phyloP scores from a whole-genome alignment of 2,888 invertebrate genomes.

The Zele albiditarsus region DNA sequence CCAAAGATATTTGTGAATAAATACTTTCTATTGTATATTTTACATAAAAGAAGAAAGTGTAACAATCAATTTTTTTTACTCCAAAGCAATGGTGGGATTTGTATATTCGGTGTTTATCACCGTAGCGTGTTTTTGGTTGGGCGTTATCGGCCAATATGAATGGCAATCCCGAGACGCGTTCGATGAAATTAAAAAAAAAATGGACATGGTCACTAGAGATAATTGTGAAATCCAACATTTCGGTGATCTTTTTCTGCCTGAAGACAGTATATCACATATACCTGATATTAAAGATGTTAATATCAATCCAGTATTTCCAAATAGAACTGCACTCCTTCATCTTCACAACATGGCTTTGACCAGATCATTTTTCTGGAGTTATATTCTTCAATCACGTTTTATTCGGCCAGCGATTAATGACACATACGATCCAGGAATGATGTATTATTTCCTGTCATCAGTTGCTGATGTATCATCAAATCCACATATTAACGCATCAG shows the following conservation, averaged over 20 bases:
- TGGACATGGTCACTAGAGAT: slow-evolving; percentile 87
- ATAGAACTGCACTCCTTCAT: slow-evolving; percentile 93
- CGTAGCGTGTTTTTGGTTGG: slow-evolving; percentile 70
- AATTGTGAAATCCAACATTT: slow-evolving; percentile 93
- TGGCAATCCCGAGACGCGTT: slow-evolving; percentile 94
- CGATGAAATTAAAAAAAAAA: slow-evolving; percentile 88
- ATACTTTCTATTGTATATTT: not conserved
- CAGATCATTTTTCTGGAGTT: slow-evolving; percentile 96
- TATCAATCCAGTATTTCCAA: slow-evolving; percentile 94
- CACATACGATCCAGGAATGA: slow-evolving; percentile 97
- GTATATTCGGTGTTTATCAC: slow-evolving; percentile 47
- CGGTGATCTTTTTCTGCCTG: slow-evolving; percentile 87
- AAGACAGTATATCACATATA: slow-evolving; percentile 90
- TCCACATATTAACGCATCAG: slow-evolving; percentile 92
- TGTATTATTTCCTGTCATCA: slow-evolving; percentile 96
- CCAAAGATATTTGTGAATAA: not conserved
- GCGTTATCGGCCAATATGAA: slow-evolving; percentile 89
- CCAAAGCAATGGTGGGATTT: slow-evolving; percentile 42
- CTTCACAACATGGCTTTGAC: slow-evolving; percentile 97
- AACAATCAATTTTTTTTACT: not conserved
- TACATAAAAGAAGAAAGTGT: not conserved
- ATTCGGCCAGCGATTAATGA: slow-evolving; percentile 92
- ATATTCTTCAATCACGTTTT: slow-evolving; percentile 91
- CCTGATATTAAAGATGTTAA: slow-evolving; percentile 96
- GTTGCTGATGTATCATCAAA: slow-evolving; percentile 96